Conservation (phyloP, 2,888 invertebrate species). For the Alcis repandata region DNA sequence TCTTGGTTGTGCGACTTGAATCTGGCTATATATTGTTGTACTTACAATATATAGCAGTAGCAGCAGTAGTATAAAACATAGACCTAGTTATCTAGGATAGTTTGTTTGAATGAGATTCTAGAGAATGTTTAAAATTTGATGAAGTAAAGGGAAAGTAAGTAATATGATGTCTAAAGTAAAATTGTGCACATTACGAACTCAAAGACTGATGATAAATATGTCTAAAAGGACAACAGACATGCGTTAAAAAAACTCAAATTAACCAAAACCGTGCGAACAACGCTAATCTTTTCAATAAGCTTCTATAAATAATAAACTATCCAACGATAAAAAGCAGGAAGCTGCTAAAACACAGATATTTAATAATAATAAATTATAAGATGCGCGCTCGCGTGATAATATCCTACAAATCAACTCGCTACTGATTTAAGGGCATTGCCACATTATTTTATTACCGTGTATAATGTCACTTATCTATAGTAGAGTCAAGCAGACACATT, state of each 20-base stretch:
- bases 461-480: constrained; percentile 24
- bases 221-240: background rate
- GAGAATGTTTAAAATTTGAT: too few relatives aligned
- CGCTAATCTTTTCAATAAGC: constrained; percentile 14
- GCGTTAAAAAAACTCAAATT: background rate
- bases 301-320: constrained; percentile 9
- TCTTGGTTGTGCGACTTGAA: constrained; percentile 13
- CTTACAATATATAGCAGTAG: too few relatives aligned
- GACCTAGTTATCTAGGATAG: too few relatives aligned
- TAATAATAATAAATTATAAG: constrained; percentile 37
- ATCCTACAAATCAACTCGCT: constrained; percentile 41
- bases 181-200: background rate
- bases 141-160: too few relatives aligned
- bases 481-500: background rate
- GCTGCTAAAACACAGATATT: constrained; percentile 23
- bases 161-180: too few relatives aligned
- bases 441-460: constrained; percentile 27
- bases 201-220: background rate
- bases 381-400: constrained; percentile 45
- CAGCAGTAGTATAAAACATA: too few relatives aligned
- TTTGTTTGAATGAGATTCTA: too few relatives aligned
- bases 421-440: constrained; percentile 33
- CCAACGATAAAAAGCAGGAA: constrained; percentile 21
- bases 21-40: background rate
- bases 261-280: background rate